phyloP scores from a whole-genome alignment of 1,140 invertebrate species.

The Meteorus sp. region DNA sequence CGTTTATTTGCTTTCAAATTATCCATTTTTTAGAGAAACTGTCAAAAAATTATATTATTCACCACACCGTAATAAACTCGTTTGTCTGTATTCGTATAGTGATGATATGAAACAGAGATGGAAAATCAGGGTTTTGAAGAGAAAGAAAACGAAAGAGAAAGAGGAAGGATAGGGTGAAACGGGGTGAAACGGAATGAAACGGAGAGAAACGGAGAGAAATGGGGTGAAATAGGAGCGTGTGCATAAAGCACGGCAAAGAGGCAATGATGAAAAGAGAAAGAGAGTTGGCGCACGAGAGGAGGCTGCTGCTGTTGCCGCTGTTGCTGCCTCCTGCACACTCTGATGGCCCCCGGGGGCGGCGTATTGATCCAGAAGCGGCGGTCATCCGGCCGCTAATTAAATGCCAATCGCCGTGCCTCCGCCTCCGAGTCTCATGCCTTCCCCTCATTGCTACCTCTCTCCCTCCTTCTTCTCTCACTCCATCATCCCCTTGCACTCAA shows the following conservation, averaged over 20 bases:
- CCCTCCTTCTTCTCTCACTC: conserved; percentile 28
- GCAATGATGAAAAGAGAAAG: conserved; percentile 23
- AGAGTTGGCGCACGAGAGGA: conserved; percentile 21
- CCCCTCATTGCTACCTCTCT: conserved; percentile 27
- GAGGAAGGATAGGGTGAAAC: neutral
- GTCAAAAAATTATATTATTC: too few relatives aligned
- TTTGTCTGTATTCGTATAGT: neutral
- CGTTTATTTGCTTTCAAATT: too few relatives aligned
- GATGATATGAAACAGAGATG: neutral
- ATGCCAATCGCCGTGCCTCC: conserved; percentile 58
- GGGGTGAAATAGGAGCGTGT: conserved; percentile 21
- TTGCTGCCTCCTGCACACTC: conserved; percentile 54
- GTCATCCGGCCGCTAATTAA: conserved; percentile 59
- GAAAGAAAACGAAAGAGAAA: neutral
- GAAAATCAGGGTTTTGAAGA: neutral
- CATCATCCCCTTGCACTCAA: conserved; percentile 32
- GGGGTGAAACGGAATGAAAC: too few relatives aligned
- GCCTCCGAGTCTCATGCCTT: conserved; percentile 30
- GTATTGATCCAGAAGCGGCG: conserved; percentile 57
- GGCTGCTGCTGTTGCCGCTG: too few relatives aligned
- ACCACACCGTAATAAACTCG: too few relatives aligned
- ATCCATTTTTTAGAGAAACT: too few relatives aligned
- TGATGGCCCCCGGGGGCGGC: conserved; percentile 49
- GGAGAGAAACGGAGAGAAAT: conserved; percentile 14
- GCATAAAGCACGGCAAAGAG: conserved; percentile 23